Conservation (phyloP, 1,140 invertebrate genomes). For the Chrysopa pallens region DNA sequence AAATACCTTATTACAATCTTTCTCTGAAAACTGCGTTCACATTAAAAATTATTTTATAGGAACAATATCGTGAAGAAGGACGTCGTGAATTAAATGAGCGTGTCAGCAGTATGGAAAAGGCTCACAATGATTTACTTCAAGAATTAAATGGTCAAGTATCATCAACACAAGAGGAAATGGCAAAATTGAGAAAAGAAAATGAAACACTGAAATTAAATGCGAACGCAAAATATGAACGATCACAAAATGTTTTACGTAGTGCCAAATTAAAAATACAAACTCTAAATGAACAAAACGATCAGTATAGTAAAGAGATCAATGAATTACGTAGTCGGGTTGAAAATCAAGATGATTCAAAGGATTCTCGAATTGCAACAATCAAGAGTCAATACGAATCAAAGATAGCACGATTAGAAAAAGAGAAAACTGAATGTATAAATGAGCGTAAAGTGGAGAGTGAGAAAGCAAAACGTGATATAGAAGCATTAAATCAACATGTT, state of each 20-base stretch:
- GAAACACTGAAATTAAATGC: conserved; percentile 42
- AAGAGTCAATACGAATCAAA: conserved; percentile 55
- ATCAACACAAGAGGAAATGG: conserved; percentile 36
- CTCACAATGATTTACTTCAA: conserved; percentile 29
- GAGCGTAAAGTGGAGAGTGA: conserved; percentile 41
- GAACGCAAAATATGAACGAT: conserved; percentile 50
- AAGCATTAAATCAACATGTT: conserved; percentile 50
- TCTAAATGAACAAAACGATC: conserved; percentile 44
- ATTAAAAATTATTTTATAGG: too few relatives aligned
- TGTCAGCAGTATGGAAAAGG: conserved; percentile 23
- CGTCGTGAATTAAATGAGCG: conserved; percentile 26
- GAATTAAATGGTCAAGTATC: conserved; percentile 41
- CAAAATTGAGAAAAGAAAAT: conserved; percentile 48
- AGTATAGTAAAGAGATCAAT: conserved; percentile 33
- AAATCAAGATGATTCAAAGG: conserved; percentile 31
- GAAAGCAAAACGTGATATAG: conserved; percentile 46
- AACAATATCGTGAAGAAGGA: conserved; percentile 29
- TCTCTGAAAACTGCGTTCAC: too few relatives aligned
- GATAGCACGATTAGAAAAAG: conserved; percentile 53
- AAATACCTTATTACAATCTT: too few relatives aligned
- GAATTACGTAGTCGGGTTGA: conserved; percentile 30
- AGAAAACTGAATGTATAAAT: conserved; percentile 45
- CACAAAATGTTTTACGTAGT: conserved; percentile 50
- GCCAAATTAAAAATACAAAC: conserved; percentile 51
- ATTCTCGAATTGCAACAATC: conserved; percentile 34